phyloP scores from a whole-genome alignment of 2,113 vertebrate species.

The Gulo gulo region DNA sequence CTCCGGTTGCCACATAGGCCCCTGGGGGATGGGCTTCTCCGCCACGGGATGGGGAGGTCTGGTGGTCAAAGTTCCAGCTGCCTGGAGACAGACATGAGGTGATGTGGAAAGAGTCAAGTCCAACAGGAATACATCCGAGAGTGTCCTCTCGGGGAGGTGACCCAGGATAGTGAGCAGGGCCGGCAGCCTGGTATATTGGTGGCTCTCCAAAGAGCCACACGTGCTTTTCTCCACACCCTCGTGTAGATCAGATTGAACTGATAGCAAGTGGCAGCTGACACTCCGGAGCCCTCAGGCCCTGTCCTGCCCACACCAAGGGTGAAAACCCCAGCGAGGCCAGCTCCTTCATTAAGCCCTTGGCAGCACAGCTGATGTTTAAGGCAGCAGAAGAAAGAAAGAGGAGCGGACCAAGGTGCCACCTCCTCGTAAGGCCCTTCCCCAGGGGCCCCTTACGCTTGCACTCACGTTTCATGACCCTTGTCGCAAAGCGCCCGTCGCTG shows the following conservation, averaged over 20 bases:
- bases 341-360: neutral
- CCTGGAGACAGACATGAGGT: neutral
- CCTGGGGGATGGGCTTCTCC: neutral
- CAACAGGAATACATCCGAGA: neutral
- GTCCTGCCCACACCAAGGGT: neutral
- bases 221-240: neutral
- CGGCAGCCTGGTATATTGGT: rapidly evolving
- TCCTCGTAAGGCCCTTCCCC: neutral
- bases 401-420: neutral
- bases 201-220: neutral
- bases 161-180: neutral
- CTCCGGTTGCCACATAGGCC: too few species aligned
- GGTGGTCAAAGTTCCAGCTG: neutral
- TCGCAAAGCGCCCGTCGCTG: neutral
- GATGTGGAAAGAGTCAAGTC: neutral
- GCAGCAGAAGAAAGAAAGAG: neutral
- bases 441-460: neutral
- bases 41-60: rapidly evolving
- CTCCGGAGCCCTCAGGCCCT: neutral
- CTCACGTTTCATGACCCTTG: neutral
- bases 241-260: neutral
- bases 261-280: neutral
- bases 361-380: neutral
- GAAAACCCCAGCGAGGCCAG: too few species aligned
- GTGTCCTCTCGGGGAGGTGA: neutral